Evolutionary conservation across 1,140 invertebrate species (phyloP).

Genomic region (Tribolium castaneum): DNA sequence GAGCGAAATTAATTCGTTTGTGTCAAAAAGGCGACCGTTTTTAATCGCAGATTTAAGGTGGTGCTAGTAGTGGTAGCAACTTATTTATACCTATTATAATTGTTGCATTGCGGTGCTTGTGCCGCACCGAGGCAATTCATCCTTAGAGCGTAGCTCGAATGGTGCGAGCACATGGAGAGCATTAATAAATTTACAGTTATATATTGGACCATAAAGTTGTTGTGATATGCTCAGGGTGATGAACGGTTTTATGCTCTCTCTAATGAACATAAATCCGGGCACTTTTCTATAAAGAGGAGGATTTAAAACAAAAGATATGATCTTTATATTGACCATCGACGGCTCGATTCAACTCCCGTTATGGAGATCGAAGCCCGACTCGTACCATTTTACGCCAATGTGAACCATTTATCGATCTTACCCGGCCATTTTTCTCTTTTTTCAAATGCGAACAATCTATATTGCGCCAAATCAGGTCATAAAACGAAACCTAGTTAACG

Average conservation of each 20-base stretch:
- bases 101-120: background rate
- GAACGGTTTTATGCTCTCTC: constrained; percentile 46
- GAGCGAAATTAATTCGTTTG: constrained; percentile 14
- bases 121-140: constrained; percentile 38
- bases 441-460: background rate
- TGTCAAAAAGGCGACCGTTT: background rate
- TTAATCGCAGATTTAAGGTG: background rate
- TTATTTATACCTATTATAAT: background rate
- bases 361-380: background rate
- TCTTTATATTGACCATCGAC: constrained; percentile 30
- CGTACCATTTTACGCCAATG: background rate
- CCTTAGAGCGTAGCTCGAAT: constrained; percentile 44
- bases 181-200: constrained; percentile 50
- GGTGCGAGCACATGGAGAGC: constrained; percentile 46
- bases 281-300: constrained; percentile 38
- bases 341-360: constrained; percentile 9
- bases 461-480: background rate
- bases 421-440: background rate
- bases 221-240: constrained; percentile 47
- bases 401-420: background rate
- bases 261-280: constrained; percentile 45
- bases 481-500: background rate
- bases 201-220: constrained; percentile 48
- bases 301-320: constrained; percentile 31
- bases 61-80: background rate